These are phyloP conservation scores for Drosophila austrosaltans DNA, from an alignment of 2,888 invertebrate genomes.

Conservation along the genomic window DNA sequence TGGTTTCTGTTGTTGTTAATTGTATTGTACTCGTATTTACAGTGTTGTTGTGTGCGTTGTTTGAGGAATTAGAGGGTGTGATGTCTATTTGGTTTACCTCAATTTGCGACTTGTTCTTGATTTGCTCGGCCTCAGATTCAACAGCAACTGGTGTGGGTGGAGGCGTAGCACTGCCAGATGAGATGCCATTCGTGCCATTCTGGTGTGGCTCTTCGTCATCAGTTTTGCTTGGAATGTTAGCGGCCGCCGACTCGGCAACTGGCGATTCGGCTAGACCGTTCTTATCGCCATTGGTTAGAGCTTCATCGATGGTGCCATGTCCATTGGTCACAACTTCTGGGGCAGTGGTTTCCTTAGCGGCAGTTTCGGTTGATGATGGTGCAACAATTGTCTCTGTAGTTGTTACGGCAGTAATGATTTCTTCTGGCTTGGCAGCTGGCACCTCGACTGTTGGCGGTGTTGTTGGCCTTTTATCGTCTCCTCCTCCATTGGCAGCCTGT, in stretches of 20 bases:
- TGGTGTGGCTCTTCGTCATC: constrained; percentile 69
- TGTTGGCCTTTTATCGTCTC: constrained; percentile 53
- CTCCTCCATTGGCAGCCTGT: constrained; percentile 66
- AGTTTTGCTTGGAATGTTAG: constrained; percentile 58
- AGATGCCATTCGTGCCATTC: constrained; percentile 72
- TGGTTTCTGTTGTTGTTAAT: constrained; percentile 56
- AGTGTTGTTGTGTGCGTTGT: constrained; percentile 53
- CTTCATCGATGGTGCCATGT: constrained; percentile 46
- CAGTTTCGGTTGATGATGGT: constrained; percentile 44
- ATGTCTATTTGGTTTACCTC: constrained; percentile 79
- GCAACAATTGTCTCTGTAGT: constrained; percentile 21
- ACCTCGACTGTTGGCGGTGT: constrained; percentile 59
- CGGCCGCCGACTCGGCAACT: constrained; percentile 59
- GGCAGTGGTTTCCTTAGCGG: constrained; percentile 55
- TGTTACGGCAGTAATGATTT: constrained; percentile 37
- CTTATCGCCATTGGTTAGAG: constrained; percentile 77
- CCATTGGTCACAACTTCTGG: constrained; percentile 70
- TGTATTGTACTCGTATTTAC: constrained; percentile 71
- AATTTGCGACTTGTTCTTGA: constrained; percentile 79
- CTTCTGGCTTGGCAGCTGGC: constrained; percentile 49
- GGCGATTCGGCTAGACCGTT: constrained; percentile 69
- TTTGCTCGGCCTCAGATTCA: constrained; percentile 65
- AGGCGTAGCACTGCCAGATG: constrained; percentile 59
- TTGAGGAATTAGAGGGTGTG: constrained; percentile 32
- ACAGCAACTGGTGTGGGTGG: constrained; percentile 70